Conservation (phyloP, 2,888 invertebrate species). For the Galeruca laticollis region DNA sequence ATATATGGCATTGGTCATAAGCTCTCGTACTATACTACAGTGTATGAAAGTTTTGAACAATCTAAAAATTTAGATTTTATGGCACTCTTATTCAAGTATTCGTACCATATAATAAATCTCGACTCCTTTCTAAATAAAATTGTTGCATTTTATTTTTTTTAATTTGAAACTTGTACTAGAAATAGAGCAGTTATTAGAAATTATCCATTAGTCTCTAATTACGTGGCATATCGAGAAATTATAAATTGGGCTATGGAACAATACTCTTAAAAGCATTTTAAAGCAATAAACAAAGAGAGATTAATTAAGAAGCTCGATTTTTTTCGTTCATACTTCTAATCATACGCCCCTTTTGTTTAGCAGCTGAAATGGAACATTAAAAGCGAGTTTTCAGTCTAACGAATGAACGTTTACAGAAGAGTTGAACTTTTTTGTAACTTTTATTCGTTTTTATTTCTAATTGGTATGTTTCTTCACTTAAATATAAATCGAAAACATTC, state of each 20-base stretch:
- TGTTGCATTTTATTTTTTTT: conserved; percentile 6
- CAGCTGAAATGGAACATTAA: conserved; percentile 1
- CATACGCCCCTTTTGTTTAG: conserved; percentile 18
- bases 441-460: not conserved
- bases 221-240: not conserved
- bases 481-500: too few species aligned
- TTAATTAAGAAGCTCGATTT: conserved; percentile 27
- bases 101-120: conserved; percentile 55
- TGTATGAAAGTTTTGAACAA: too few species aligned
- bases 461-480: too few species aligned
- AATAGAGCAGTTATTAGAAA: not conserved
- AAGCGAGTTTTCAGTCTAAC: not conserved
- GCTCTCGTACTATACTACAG: too few species aligned
- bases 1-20: too few species aligned
- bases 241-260: not conserved
- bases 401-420: not conserved
- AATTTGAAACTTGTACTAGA: conserved; percentile 16
- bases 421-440: not conserved
- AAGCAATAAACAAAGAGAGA: conserved; percentile 22
- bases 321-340: conserved; percentile 16
- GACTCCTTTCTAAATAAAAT: conserved; percentile 30
- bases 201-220: not conserved
- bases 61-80: too few species aligned
- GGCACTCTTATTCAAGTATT: too few species aligned
- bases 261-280: conserved; percentile 16